A percentile compares a stretch with the other conserved stretches of the same genome.
Evolutionary conservation across 2,113 vertebrate genomes (phyloP).

Genomic region (Bettongia penicillata): DNA sequence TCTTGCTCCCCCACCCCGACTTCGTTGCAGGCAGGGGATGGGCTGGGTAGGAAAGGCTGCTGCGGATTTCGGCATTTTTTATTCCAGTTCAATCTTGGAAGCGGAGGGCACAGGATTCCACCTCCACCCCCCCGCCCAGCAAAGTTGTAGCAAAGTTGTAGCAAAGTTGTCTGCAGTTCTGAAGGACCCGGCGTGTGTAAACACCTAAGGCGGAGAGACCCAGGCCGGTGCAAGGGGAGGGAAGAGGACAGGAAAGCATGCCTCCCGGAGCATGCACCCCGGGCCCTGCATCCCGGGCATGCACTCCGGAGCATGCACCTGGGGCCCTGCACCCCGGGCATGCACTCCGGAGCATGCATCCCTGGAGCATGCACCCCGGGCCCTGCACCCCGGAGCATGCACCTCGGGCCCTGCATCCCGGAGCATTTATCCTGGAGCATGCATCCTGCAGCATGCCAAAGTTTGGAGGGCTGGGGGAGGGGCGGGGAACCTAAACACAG

Average conservation of each 20-base stretch:
- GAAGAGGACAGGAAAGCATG: too few species aligned
- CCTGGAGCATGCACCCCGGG: too few species aligned
- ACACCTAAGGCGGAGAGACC: not conserved
- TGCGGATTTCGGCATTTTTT: not conserved
- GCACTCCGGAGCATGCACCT: too few species aligned
- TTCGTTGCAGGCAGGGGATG: not conserved
- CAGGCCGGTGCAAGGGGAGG: not conserved
- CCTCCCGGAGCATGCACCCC: not conserved
- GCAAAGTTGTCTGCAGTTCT: not conserved
- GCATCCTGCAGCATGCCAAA: not conserved
- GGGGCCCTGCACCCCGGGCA: too few species aligned
- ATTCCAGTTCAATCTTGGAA: not conserved
- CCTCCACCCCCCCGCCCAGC: too few species aligned
- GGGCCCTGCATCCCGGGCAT: too few species aligned
- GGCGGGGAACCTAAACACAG: too few species aligned
- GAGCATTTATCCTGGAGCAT: too few species aligned
- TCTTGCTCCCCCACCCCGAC: not conserved
- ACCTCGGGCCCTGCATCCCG: too few species aligned
- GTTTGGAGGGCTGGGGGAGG: not conserved
- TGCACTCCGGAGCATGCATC: too few species aligned
- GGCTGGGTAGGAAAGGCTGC: not conserved
- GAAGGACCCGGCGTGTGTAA: not conserved
- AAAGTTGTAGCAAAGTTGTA: not conserved
- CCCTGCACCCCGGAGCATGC: too few species aligned
- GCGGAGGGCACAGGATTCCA: not conserved